Evolutionary conservation across 92 coral and sea anemone species (phyloP).

Genomic region (Diadumene lineata): DNA sequence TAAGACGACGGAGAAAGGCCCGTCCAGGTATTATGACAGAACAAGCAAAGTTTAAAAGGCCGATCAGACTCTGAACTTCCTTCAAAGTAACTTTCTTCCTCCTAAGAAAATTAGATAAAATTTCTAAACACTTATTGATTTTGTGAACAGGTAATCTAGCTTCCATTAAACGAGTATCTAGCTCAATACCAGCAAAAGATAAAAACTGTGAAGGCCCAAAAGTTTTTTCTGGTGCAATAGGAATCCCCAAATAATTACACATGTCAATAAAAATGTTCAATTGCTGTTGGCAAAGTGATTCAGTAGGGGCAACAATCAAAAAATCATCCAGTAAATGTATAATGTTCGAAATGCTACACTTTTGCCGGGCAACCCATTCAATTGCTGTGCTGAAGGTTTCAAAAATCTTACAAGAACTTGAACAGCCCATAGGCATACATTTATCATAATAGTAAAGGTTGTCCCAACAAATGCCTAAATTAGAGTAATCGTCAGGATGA

Average conservation of each 20-base stretch:
- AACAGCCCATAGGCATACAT: slow-evolving; percentile 63
- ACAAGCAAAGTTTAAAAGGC: slow-evolving; percentile 43
- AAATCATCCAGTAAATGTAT: slow-evolving; percentile 55
- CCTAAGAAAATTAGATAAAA: slow-evolving; percentile 4
- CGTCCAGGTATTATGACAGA: slow-evolving; percentile 40
- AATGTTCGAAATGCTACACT: slow-evolving; percentile 28
- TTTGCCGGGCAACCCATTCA: slow-evolving; percentile 48
- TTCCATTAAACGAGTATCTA: slow-evolving; percentile 9
- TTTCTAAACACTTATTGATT: background rate
- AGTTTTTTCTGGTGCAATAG: slow-evolving; percentile 49
- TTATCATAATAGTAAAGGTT: slow-evolving; percentile 47
- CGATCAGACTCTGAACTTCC: slow-evolving; percentile 38
- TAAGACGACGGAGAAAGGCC: slow-evolving; percentile 34
- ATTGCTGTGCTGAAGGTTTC: slow-evolving; percentile 57
- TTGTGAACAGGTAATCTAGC: slow-evolving; percentile 30
- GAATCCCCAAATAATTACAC: slow-evolving; percentile 40
- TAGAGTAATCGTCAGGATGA: slow-evolving; percentile 41
- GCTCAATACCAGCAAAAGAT: slow-evolving; percentile 37
- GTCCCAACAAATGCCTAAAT: slow-evolving; percentile 44
- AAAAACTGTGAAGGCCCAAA: slow-evolving; percentile 6
- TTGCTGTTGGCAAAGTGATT: slow-evolving; percentile 17
- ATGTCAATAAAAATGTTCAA: slow-evolving; percentile 23
- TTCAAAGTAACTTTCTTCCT: slow-evolving; percentile 38
- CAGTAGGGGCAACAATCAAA: slow-evolving; percentile 49
- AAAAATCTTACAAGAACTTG: slow-evolving; percentile 53